phyloP scores from a whole-genome alignment of 2,797 vertebrate genomes.

The Cuniculus paca region DNA sequence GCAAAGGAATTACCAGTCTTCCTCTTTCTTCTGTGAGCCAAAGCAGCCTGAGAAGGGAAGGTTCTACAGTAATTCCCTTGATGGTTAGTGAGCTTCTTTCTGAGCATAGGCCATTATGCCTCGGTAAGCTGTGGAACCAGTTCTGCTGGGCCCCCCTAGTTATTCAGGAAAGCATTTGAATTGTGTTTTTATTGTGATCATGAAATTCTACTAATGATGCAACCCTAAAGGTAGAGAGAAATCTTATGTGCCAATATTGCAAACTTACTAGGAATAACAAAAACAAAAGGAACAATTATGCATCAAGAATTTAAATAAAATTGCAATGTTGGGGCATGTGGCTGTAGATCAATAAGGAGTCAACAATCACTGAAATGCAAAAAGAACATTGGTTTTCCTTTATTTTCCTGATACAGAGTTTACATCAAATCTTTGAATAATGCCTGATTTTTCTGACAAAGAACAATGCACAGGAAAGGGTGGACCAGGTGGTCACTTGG shows the following conservation, averaged over 20 bases:
- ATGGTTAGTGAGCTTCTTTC: not conserved
- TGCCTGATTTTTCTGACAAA: not conserved
- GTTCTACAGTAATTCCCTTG: not conserved
- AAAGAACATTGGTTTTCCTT: not conserved
- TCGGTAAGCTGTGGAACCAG: not conserved
- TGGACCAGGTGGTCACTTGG: not conserved
- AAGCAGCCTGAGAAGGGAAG: not conserved
- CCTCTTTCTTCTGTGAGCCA: not conserved
- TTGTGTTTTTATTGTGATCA: not conserved
- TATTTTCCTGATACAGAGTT: not conserved
- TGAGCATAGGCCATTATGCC: not conserved
- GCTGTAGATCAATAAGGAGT: slow-evolving; percentile 28
- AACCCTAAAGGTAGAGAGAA: not conserved
- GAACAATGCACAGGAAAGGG: not conserved
- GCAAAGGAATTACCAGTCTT: not conserved
- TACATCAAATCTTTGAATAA: not conserved
- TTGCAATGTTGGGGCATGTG: not conserved
- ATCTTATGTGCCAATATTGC: not conserved
- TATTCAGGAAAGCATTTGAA: not conserved
- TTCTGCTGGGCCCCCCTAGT: not conserved
- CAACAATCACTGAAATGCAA: not conserved
- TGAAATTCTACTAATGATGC: not conserved
- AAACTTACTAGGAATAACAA: not conserved
- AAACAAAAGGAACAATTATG: slow-evolving; percentile 38
- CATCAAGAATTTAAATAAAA: slow-evolving; percentile 34